Base-by-base conservation (phyloP, 2,113 vertebrate species). In the Seriola rivoliana region DNA sequence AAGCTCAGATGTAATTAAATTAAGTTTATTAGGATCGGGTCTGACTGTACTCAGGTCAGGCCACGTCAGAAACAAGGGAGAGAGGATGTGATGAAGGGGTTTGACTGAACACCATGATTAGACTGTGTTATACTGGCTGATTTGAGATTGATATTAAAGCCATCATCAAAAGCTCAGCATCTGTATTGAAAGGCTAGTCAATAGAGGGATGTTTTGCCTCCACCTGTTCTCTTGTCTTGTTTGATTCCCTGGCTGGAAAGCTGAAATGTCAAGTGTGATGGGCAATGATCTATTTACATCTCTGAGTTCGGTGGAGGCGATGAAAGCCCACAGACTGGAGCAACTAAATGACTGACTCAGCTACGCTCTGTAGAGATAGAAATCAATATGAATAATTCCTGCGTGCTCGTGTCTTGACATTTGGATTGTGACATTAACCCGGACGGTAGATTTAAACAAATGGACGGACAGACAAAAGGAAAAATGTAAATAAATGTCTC, bases 181-280 rank as follows among this genome's bases (percentile, higher is more conserved):
- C 50, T 46, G 29, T 10, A 63, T 40, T 63, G 34, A 82, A 65
- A 71, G 50, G 48, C 2, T 6, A 25, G 52, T 66, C 21, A 65
- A 66, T 81, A n/a, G 36, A 73, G 29, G 48, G 46, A 32, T 25
- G 29, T 19, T 65, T 19, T 19, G 12, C 8, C 69, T 62, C 58
- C 58, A 12, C 50, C 67, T 66, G 54, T 58, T 70, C 54, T 42
- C 40, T 52, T 10, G 34, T 78, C 32, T 65, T 0, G 3, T 80
- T 79, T 63, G 42, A 16, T 62, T 75, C 13, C 71, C 52, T 12
- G 42, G 63, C 13, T 14, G 0, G 29, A 44, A 74, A 82, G 42
- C 73, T 19, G 63, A 92, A 93, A 92, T 93, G 92, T 92, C 92
- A 91, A 80, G 64, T 57, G 62, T 71, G 71, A 66, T 36, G 0